Evolutionary conservation across 2,888 invertebrate genomes (phyloP), one percentile per base, ranked within the genome.

Genomic region (Embidobia sp.): DNA sequence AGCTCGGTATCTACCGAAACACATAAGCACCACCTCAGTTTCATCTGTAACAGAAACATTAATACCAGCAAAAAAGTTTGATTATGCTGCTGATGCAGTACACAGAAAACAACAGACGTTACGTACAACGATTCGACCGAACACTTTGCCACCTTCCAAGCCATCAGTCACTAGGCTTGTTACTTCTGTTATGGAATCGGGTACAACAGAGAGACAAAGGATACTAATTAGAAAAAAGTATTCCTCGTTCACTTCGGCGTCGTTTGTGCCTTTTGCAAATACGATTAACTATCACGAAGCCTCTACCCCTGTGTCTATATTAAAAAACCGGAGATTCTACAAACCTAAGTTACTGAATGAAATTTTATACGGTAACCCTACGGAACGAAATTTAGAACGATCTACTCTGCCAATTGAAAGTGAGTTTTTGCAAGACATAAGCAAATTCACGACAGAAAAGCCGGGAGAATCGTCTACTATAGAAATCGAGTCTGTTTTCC

Each of bases 131-230:
- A 49, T 73, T 6, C 83, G 77, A 15, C 53, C 70, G 13, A 75
- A 77, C 18, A 80, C 81, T 2, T 67, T 79, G 0, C 81, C 85
- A 4, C 78, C 84, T 0, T 66, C 78, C 1, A 86, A 86, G 73
- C 90, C 91, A 1, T 84, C 85, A 10, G 85, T 90, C 1, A 91
- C 91, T 19, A 88, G 90, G 78, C 84, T 91, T 18, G 89, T 91
- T 6, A 91, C 91, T 2, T 90, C 90, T 1, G 87, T 91, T 11
- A 88, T 89, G 11, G 91, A 91, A 79, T 89, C 89, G 1, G 90
- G 87, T 0, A 90, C 90, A 0, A 91, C 91, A 1, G 90, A 90
- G 75, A 85, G 90, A 44, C 90, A 90, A 74, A 90, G 86, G 74
- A 90, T 91, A 55, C 86, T 90, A 4, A 88, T 90, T 19, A 86